Base-by-base conservation (phyloP, 2,113 vertebrate species). In the Bothrops jararaca region DNA sequence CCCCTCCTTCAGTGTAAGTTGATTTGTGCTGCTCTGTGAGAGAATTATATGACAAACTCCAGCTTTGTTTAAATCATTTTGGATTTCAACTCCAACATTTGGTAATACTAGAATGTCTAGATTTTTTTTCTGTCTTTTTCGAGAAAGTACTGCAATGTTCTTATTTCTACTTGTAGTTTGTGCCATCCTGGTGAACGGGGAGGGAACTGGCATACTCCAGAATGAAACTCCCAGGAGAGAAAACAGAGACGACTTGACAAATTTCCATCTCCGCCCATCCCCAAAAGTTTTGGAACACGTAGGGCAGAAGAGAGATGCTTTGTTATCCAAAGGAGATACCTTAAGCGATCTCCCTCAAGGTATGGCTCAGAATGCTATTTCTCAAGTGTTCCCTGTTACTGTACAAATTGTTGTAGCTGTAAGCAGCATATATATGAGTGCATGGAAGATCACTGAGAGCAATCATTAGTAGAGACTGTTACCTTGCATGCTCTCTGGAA, bases 171-270 rank as follows among this genome's bases (percentile, higher is more conserved):
- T 85, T 57, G 87, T 50, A 92, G 92, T 34, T 90, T 92, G 88
- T 23, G 57, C 42, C 42, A 34, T 90, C 54, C 29, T 91, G 86
- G 91, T 89, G 4, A 85, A 1, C 0, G 53, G 93, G 1, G 13
- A 87, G 88, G 93, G 90, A 89, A 69, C 12, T 8, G 45, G 85
- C 20, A 57, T 95, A 94, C 95, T 88, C 94, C 95, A 45, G 34
- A 93, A 88, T 18, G 92, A 91, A 24, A 58, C 15, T 45, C 48
- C 86, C 58, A 64, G 13, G 1, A n/a, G 90, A 88, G 57, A 90
- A 39, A 86, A 60, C 57, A 56, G 50, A n/a, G 89, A 91, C 9
- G 50, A 56, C 56, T 3, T 69, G 85, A 60, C 26, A 7, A n/a
- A 4, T 34, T 11, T 29, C 24, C 92, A 48, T n/a, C 58, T 88